These are phyloP conservation scores for Nematostella vectensis DNA, from an alignment of 92 coral and sea anemone species.

Conservation along the genomic window DNA sequence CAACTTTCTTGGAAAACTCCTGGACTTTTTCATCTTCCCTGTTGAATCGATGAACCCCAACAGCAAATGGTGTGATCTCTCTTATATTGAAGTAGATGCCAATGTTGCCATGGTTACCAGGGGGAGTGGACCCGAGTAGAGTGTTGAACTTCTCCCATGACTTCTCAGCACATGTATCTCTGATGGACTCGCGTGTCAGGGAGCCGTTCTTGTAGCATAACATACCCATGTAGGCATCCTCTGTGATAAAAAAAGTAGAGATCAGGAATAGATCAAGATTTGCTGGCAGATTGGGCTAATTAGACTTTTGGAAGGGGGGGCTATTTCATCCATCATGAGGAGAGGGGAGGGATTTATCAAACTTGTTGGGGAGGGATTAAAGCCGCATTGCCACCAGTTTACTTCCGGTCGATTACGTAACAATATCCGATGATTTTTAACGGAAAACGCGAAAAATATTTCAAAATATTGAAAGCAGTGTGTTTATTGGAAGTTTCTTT, in stretches of 20 bases:
- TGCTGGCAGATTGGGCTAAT: too few relatives aligned
- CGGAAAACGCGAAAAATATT: too few relatives aligned
- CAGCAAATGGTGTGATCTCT: conserved; percentile 95
- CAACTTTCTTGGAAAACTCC: conserved; percentile 65
- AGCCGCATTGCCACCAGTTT: too few relatives aligned
- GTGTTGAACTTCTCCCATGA: conserved; percentile 78
- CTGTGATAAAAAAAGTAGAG: conserved; percentile 22
- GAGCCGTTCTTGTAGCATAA: conserved; percentile 98
- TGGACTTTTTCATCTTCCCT: conserved; percentile 54
- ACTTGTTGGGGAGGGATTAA: too few relatives aligned
- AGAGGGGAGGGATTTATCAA: too few relatives aligned
- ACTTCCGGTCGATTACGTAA: too few relatives aligned
- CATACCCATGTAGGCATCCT: conserved; percentile 85
- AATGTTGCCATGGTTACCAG: conserved; percentile 93
- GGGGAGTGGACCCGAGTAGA: conserved; percentile 52
- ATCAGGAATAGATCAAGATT: background rate
- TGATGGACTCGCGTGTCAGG: conserved; percentile 74
- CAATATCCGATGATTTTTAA: too few relatives aligned
- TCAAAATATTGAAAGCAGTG: too few relatives aligned
- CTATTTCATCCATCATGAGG: too few relatives aligned
- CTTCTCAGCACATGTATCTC: conserved; percentile 65
- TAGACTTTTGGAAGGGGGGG: too few relatives aligned
- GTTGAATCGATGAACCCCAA: conserved; percentile 71
- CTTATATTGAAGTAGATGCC: conserved; percentile 86
- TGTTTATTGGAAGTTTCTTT: too few relatives aligned